Evolutionary conservation across 2,888 invertebrate genomes (phyloP).

Genomic region (Plebejus melissa): DNA sequence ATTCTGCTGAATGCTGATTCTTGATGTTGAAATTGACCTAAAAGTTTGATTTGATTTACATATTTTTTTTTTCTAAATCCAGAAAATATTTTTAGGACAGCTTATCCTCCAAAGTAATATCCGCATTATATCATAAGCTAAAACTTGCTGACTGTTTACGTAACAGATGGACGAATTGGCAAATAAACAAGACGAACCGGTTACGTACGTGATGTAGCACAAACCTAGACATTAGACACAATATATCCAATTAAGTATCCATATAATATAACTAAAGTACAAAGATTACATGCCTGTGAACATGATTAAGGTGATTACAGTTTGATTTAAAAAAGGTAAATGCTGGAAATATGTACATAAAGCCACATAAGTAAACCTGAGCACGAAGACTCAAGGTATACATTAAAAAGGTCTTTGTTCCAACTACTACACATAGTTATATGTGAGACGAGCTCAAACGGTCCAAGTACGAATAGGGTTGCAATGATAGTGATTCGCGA

Average conservation of each 20-base stretch:
- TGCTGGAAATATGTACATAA: neutral
- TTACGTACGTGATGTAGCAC: slow-evolving; percentile 10
- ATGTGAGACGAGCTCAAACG: slow-evolving; percentile 48
- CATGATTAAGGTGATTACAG: neutral
- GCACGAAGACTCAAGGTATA: neutral
- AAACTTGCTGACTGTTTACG: slow-evolving; percentile 12
- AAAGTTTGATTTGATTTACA: neutral
- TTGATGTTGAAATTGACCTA: too few relatives aligned
- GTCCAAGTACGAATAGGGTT: slow-evolving; percentile 42
- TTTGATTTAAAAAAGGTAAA: neutral
- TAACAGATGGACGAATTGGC: neutral
- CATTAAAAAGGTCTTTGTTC: slow-evolving; percentile 32
- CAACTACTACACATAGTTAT: slow-evolving; percentile 53
- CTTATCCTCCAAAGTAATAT: neutral
- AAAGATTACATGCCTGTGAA: slow-evolving; percentile 11
- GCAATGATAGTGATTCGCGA: slow-evolving; percentile 29
- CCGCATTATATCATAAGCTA: neutral
- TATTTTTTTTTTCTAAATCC: neutral
- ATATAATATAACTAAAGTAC: neutral
- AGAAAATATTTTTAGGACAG: neutral
- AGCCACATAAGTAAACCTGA: neutral
- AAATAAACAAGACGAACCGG: slow-evolving; percentile 16
- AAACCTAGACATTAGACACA: slow-evolving; percentile 3
- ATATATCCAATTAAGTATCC: neutral
- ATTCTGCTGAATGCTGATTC: too few relatives aligned